A percentile compares a stretch with the other conserved stretches of the same genome.
Evolutionary conservation across 2,113 vertebrate species (phyloP).

Genomic region (Zosterops japonicus): DNA sequence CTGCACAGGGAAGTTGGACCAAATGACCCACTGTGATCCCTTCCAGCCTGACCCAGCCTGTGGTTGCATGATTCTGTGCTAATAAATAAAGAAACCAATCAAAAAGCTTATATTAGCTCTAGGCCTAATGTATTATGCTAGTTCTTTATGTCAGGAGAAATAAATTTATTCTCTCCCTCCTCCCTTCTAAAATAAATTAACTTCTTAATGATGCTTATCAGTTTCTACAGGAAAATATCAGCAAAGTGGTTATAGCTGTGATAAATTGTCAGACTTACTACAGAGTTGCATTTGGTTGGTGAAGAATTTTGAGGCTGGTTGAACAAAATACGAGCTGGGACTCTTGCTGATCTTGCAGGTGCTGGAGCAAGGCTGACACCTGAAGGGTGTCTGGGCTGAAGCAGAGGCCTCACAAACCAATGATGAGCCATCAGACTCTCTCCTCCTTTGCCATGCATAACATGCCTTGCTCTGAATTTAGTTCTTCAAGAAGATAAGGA

Average conservation of each 20-base stretch:
- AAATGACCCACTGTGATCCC: too few relatives aligned
- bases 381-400: not conserved
- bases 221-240: not conserved
- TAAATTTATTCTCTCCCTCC: not conserved
- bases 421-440: not conserved
- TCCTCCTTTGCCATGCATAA: not conserved
- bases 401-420: not conserved
- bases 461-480: not conserved
- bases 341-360: not conserved
- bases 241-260: not conserved
- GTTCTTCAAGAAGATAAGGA: not conserved
- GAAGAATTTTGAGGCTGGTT: not conserved
- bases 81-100: not conserved
- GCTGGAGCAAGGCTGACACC: not conserved
- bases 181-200: not conserved
- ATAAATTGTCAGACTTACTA: not conserved
- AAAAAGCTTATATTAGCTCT: not conserved
- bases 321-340: not conserved
- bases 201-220: not conserved
- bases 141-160: not conserved
- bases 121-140: not conserved
- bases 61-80: not conserved
- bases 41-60: not conserved
- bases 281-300: accelerated
- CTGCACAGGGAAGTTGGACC: not conserved